Evolutionary conservation across 2,797 vertebrate genomes (phyloP), one percentile per base, ranked within the genome.

Genomic region (Loris lydekkerianus): DNA sequence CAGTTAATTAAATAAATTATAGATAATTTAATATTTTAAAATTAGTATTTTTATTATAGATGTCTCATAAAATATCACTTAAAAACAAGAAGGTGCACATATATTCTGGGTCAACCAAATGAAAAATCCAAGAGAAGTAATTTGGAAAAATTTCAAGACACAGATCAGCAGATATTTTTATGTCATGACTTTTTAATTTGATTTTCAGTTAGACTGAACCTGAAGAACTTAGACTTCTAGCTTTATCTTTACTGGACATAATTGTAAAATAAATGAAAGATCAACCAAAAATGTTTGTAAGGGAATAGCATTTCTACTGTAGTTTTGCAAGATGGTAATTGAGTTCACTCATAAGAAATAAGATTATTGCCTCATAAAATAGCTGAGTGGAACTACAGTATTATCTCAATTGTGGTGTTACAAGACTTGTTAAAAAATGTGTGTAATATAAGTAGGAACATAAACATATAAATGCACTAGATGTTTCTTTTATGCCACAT

Each of bases 351-450:
- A 49, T 96, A 98, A 88, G 40, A 91, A 98, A 97, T 78, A 96
- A 97, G 97, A 97, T 98, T 98, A 98, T 97, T 94, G 93, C 89
- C 94, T 98, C 96, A 77, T 98, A 98, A 98, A 98, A 88, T 92
- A 97, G 91, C 95, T 93, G 97, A 93, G 92, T 61, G 46, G 91
- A 97, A 94, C 91, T 96, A 92, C 37, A 95, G 77, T 37, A 70
- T 97, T 97, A 98, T 97, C 95, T 65, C 87, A 96, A 83, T 91
- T 96, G 67, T 84, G 93, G 65, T 82, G 61, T 95, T 97, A 63
- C 83, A 97, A 77, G 86, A 96, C 67, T 95, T 94, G 95, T 93
- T 92, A 6, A 97, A 87, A 97, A 97, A 97, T 97, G 89, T 94
- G 77, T 92, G 91, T 78, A 96, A 97, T 94, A 97, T 93, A 98